These are phyloP conservation scores for Eilema griseolum DNA, from an alignment of 2,888 invertebrate species.

Conservation along the genomic window DNA sequence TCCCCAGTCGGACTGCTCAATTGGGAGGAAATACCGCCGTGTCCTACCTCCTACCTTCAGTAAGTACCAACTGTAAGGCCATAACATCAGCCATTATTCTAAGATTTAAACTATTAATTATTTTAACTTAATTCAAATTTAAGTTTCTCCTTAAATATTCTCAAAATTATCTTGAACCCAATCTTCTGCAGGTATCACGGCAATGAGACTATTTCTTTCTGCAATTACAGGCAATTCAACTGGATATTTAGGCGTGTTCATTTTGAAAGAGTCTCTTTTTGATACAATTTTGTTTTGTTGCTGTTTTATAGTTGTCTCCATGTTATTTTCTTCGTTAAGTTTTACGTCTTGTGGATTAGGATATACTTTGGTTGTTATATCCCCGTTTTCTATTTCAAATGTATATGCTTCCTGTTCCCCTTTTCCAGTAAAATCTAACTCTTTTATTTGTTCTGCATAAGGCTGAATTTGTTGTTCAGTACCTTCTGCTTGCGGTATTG, in stretches of 20 bases:
- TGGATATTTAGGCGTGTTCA: conserved; percentile 63
- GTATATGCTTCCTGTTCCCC: not conserved
- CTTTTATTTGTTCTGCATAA: not conserved
- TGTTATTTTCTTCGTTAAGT: not conserved
- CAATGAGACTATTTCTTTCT: conserved; percentile 71
- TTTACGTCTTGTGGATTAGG: not conserved
- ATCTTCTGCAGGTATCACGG: conserved; percentile 70
- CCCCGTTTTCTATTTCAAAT: not conserved
- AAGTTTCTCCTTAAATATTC: conserved; percentile 49
- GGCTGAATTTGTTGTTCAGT: not conserved
- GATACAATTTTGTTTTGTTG: conserved; percentile 63
- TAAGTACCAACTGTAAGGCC: too few species aligned
- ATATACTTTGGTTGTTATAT: not conserved
- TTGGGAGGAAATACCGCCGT: too few species aligned
- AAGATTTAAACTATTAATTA: too few species aligned
- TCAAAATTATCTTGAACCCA: conserved; percentile 59
- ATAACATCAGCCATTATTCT: too few species aligned
- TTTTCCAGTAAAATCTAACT: too few species aligned
- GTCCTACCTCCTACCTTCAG: too few species aligned
- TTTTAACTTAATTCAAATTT: too few species aligned
- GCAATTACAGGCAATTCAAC: conserved; percentile 60
- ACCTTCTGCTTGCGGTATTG: not conserved
- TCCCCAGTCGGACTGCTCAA: too few species aligned
- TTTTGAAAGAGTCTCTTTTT: conserved; percentile 54
- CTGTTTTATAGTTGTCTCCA: conserved; percentile 6